phyloP scores from a whole-genome alignment of 2,888 invertebrate genomes.

The Mythimna vitellina region DNA sequence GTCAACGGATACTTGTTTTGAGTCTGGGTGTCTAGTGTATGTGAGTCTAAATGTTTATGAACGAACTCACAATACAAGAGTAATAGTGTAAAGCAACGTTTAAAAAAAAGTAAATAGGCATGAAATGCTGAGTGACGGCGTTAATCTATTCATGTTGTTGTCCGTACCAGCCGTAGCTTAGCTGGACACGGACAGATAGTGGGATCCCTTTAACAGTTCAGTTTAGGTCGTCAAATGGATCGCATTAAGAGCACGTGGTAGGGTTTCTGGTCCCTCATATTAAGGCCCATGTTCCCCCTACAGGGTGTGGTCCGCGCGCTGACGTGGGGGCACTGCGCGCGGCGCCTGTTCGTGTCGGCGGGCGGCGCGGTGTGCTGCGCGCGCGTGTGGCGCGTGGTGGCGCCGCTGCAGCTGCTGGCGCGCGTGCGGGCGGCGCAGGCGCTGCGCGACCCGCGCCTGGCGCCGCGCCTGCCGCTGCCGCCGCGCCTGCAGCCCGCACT shows the following conservation, averaged over 20 bases:
- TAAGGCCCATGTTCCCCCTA: accelerated
- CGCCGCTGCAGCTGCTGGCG: slow-evolving; percentile 97
- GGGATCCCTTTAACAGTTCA: no score
- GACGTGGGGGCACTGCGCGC: slow-evolving; percentile 99
- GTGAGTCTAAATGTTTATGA: no score
- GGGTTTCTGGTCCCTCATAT: not conserved
- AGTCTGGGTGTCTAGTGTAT: no score
- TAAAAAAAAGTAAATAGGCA: no score
- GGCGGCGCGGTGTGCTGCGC: slow-evolving; percentile 98
- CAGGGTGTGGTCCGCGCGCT: slow-evolving; percentile 97
- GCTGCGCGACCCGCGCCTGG: slow-evolving; percentile 93
- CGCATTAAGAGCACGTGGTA: no score
- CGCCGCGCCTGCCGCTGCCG: slow-evolving; percentile 96
- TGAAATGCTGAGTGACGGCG: no score
- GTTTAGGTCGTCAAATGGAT: no score
- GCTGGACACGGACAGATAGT: not conserved
- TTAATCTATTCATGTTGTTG: not conserved
- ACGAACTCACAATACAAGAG: no score
- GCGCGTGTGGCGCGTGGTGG: slow-evolving; percentile 97
- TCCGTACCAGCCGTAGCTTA: not conserved
- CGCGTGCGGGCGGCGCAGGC: slow-evolving; percentile 95
- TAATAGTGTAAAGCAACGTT: no score
- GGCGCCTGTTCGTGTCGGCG: slow-evolving; percentile 95
- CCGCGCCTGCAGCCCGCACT: slow-evolving; percentile 96
- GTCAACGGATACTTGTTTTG: no score